Conservation (phyloP, 2,888 invertebrate genomes). For the Sycophila texana region DNA sequence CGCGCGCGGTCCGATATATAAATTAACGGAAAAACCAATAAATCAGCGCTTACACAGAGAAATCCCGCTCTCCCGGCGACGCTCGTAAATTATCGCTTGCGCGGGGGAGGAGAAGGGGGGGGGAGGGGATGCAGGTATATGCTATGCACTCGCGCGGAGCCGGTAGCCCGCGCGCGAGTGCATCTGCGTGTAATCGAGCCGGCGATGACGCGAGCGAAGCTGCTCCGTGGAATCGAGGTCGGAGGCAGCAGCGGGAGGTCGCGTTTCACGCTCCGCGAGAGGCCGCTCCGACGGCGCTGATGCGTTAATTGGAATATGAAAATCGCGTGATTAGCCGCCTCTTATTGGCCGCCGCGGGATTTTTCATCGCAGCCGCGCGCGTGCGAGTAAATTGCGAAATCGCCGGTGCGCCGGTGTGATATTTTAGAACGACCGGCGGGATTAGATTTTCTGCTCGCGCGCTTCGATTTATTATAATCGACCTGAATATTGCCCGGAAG, state of each 20-base stretch:
- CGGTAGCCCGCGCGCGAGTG: slow-evolving; percentile 35
- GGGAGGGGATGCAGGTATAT: background rate
- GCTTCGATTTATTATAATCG: too few relatives aligned
- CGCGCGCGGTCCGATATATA: slow-evolving; percentile 36
- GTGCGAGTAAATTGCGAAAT: background rate
- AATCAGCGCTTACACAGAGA: slow-evolving; percentile 46
- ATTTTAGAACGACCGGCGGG: too few relatives aligned
- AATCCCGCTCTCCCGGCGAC: slow-evolving; percentile 1
- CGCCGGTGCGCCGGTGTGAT: background rate
- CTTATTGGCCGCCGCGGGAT: background rate
- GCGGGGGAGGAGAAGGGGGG: background rate
- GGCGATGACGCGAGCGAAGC: slow-evolving; percentile 24
- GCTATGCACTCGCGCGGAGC: background rate
- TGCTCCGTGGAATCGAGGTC: slow-evolving; percentile 36
- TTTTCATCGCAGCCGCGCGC: background rate
- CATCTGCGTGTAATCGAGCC: slow-evolving; percentile 48
- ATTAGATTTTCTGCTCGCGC: too few relatives aligned
- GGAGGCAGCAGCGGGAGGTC: slow-evolving; percentile 47
- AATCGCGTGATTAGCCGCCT: background rate
- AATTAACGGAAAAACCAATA: slow-evolving; percentile 52
- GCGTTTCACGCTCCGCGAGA: slow-evolving; percentile 27
- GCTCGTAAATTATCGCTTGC: slow-evolving; percentile 54
- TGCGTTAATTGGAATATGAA: slow-evolving; percentile 29
- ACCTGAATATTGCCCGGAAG: too few relatives aligned
- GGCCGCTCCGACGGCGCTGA: background rate